phyloP scores from a whole-genome alignment of 2,797 vertebrate genomes.

The Malurus splendens region DNA sequence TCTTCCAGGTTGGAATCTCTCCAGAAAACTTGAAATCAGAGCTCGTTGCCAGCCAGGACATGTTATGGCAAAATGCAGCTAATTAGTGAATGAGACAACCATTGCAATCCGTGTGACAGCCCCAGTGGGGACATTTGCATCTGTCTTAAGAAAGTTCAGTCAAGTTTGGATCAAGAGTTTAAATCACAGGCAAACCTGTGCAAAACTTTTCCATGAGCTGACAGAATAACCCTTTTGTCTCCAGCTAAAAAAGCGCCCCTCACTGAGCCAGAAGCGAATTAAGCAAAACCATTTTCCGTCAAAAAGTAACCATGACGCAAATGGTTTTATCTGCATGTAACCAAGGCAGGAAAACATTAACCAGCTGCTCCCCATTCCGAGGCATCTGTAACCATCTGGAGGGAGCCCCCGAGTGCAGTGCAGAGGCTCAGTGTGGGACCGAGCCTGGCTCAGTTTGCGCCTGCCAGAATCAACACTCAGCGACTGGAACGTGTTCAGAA shows the following conservation, averaged over 20 bases:
- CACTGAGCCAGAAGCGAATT: background rate
- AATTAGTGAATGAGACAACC: background rate
- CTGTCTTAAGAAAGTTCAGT: background rate
- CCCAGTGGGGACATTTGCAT: background rate
- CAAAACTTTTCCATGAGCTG: background rate
- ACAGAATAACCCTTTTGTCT: constrained; percentile 31
- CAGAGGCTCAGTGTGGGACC: constrained; percentile 17
- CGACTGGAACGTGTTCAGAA: constrained; percentile 43
- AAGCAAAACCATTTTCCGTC: background rate
- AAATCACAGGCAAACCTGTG: background rate
- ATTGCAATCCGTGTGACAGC: background rate
- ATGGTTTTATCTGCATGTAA: constrained; percentile 43
- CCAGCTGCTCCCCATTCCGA: constrained; percentile 49
- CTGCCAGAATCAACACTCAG: constrained; percentile 61
- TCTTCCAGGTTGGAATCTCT: background rate
- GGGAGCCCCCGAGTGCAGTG: constrained; percentile 14
- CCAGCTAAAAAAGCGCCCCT: background rate
- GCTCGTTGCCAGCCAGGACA: background rate
- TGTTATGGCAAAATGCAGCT: background rate
- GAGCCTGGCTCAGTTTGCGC: background rate
- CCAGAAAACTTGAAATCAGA: constrained; percentile 14
- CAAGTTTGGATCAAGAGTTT: background rate
- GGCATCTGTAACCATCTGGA: constrained; percentile 61
- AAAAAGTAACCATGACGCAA: constrained; percentile 37
- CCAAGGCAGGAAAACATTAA: constrained; percentile 59